phyloP scores from a whole-genome alignment of 2,797 vertebrate species.

The Oryzias dopingdopingensis region DNA sequence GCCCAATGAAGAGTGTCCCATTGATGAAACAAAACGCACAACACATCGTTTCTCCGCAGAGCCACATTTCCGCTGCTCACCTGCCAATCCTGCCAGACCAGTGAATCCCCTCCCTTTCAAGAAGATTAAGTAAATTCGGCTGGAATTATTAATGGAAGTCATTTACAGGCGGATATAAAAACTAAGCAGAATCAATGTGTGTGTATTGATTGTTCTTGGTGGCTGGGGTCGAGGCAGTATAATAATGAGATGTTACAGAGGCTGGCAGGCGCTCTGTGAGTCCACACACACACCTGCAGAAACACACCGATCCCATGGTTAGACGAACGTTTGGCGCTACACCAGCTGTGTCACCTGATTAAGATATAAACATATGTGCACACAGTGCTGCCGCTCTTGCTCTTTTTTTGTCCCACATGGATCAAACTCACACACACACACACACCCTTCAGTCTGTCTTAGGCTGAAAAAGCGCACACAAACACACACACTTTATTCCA shows the following conservation, averaged over 20 bases:
- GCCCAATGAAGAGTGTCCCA: slow-evolving; percentile 44
- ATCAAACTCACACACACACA: slow-evolving; percentile 20
- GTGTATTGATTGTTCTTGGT: slow-evolving; percentile 79
- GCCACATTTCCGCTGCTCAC: slow-evolving; percentile 50
- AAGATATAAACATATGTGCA: slow-evolving; percentile 57
- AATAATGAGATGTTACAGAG: slow-evolving; percentile 79
- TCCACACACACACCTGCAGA: slow-evolving; percentile 38
- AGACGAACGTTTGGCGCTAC: slow-evolving; percentile 41
- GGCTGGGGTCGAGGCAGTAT: slow-evolving; percentile 78
- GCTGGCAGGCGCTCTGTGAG: slow-evolving; percentile 53
- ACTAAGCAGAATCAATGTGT: slow-evolving; percentile 80
- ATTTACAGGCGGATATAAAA: slow-evolving; percentile 81
- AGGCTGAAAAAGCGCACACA: slow-evolving; percentile 58
- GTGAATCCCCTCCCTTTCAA: slow-evolving; percentile 66
- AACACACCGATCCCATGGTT: slow-evolving; percentile 41
- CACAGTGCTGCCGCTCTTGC: slow-evolving; percentile 25
- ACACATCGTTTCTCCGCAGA: slow-evolving; percentile 32
- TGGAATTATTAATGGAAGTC: slow-evolving; percentile 81
- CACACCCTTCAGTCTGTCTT: slow-evolving; percentile 53
- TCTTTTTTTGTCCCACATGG: slow-evolving; percentile 9
- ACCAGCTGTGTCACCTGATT: slow-evolving; percentile 59
- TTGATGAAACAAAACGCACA: slow-evolving; percentile 48
- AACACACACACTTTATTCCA: slow-evolving; percentile 65
- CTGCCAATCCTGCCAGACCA: slow-evolving; percentile 66
- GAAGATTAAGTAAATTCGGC: slow-evolving; percentile 81